Evolutionary conservation across 2,888 invertebrate genomes (phyloP).

Genomic region (Acanthosoma haemorrhoidale): DNA sequence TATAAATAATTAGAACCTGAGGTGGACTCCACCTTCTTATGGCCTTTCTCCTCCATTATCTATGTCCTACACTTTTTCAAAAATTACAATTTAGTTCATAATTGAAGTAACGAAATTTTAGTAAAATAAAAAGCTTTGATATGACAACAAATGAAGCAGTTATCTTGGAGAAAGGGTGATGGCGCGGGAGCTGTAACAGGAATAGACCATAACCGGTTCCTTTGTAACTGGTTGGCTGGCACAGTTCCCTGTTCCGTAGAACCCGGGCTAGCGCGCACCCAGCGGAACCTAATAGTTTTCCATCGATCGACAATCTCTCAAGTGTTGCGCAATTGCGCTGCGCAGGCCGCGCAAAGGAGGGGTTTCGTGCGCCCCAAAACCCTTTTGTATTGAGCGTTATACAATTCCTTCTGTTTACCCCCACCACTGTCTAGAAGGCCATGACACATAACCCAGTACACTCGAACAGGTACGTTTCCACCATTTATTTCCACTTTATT

Average conservation of each 20-base stretch:
- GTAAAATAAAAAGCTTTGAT: too few relatives aligned
- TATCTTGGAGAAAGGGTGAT: too few relatives aligned
- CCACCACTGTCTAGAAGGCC: neutral
- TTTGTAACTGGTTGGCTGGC: neutral
- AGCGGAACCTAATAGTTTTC: neutral
- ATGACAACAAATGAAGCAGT: too few relatives aligned
- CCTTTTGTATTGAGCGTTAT: conserved; percentile 12
- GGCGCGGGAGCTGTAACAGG: too few relatives aligned
- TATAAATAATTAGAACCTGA: too few relatives aligned
- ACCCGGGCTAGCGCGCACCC: neutral
- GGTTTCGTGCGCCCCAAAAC: conserved; percentile 6
- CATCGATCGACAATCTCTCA: neutral
- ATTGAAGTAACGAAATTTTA: too few relatives aligned
- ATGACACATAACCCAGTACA: neutral
- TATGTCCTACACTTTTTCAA: too few relatives aligned
- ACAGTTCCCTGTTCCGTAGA: too few relatives aligned
- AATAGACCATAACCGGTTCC: too few relatives aligned
- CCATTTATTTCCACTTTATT: conserved; percentile 9
- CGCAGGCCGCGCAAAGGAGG: conserved; percentile 10
- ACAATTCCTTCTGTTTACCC: conserved; percentile 9
- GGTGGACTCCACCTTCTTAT: too few relatives aligned
- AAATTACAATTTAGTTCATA: too few relatives aligned
- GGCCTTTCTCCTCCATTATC: too few relatives aligned
- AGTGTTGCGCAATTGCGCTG: conserved; percentile 14
- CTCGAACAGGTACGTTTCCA: neutral